These are phyloP conservation scores for Callaeas wilsoni DNA, from an alignment of 2,113 vertebrate genomes.

Conservation along the genomic window DNA sequence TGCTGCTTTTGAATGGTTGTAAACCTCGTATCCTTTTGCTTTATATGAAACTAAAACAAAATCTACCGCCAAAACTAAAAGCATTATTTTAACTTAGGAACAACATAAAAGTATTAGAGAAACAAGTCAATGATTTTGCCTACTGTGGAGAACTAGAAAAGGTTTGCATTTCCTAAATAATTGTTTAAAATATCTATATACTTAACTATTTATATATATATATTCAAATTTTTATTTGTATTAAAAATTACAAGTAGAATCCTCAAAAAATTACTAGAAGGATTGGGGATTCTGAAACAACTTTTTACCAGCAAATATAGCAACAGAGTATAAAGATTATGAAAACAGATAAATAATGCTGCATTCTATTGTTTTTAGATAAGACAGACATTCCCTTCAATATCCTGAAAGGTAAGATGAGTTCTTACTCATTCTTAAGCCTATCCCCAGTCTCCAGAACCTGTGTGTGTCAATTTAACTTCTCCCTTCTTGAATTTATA, in stretches of 20 bases:
- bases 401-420: conserved; percentile 18
- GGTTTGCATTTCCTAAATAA: background rate
- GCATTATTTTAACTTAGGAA: background rate
- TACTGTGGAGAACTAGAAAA: background rate
- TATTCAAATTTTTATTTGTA: no score
- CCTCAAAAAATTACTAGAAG: background rate
- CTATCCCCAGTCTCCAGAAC: background rate
- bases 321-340: conserved; percentile 25
- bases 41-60: background rate
- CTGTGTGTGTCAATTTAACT: background rate
- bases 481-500: background rate
- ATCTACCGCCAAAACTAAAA: background rate
- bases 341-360: background rate
- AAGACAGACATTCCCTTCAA: background rate
- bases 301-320: background rate
- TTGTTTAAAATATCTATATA: background rate
- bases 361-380: background rate
- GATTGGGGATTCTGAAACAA: background rate
- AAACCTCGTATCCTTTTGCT: background rate
- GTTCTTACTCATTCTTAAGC: conserved; percentile 1
- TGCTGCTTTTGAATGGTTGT: background rate
- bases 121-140: background rate
- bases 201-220: background rate
- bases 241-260: background rate
- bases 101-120: background rate